Percentiles rank a stretch among this genome's conserved stretches.
These are phyloP conservation scores for Stegostoma tigrinum DNA, from an alignment of 2,113 vertebrate species.

Conservation along the genomic window DNA sequence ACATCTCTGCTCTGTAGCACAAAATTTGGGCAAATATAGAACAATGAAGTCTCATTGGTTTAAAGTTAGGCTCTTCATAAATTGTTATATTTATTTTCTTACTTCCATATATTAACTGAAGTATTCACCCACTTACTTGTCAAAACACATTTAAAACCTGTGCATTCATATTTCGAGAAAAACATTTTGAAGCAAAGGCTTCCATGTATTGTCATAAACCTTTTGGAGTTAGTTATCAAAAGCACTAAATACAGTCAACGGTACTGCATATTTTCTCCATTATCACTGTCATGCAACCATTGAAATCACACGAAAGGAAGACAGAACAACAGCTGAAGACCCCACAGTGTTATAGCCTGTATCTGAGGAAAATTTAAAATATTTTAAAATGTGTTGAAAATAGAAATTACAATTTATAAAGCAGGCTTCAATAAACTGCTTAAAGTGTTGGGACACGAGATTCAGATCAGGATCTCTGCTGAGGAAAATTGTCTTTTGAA, in stretches of 20 bases:
- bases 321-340: not conserved
- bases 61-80: not conserved
- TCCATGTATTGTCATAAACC: not conserved
- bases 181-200: not conserved
- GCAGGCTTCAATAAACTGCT: not conserved
- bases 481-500: not conserved
- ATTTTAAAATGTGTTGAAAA: not conserved
- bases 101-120: not conserved
- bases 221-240: not conserved
- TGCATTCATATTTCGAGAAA: not conserved
- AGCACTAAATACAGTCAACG: not conserved
- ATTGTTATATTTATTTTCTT: not conserved
- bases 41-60: not conserved
- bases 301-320: not conserved
- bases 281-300: not conserved
- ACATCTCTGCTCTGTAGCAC: not conserved
- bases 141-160: not conserved
- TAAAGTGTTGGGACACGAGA: not conserved
- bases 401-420: not conserved
- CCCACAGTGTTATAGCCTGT: not conserved
- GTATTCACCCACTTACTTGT: not conserved
- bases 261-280: not conserved
- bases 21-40: not conserved
- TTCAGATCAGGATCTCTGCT: not conserved
- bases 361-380: not conserved